phyloP scores from a whole-genome alignment of 2,888 invertebrate species.

The Watsonalla binaria region DNA sequence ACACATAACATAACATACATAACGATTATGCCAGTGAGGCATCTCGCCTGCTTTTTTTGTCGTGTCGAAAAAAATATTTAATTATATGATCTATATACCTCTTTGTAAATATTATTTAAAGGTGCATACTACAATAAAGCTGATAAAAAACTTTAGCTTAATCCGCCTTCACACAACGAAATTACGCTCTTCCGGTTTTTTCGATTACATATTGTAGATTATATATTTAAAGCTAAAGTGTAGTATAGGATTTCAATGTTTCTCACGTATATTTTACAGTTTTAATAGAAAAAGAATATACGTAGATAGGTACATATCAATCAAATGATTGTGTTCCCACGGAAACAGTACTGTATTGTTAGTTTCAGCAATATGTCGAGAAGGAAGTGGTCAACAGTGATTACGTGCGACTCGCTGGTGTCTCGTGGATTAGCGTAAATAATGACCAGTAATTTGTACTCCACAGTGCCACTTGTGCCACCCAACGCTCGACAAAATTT shows the following conservation, averaged over 20 bases:
- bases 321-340: slow-evolving; percentile 52
- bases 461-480: slow-evolving; percentile 12
- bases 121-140: too few species aligned
- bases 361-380: slow-evolving; percentile 31
- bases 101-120: too few species aligned
- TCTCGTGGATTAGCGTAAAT: slow-evolving; percentile 43
- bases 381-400: slow-evolving; percentile 63
- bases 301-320: slow-evolving; percentile 22
- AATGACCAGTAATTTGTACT: slow-evolving; percentile 52
- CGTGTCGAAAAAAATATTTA: too few species aligned
- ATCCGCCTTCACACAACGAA: too few species aligned
- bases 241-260: neutral
- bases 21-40: neutral
- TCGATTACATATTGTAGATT: too few species aligned
- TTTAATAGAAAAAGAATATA: slow-evolving; percentile 13
- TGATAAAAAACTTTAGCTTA: too few species aligned
- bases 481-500: slow-evolving; percentile 12
- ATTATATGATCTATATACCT: too few species aligned
- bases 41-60: neutral
- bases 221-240: too few species aligned
- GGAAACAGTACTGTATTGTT: slow-evolving; percentile 47
- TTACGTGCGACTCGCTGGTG: slow-evolving; percentile 25
- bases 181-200: too few species aligned
- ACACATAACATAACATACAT: neutral
- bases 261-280: slow-evolving; percentile 3